Base-by-base conservation (phyloP, 1,140 invertebrate genomes). In the Calliphora vicina region DNA sequence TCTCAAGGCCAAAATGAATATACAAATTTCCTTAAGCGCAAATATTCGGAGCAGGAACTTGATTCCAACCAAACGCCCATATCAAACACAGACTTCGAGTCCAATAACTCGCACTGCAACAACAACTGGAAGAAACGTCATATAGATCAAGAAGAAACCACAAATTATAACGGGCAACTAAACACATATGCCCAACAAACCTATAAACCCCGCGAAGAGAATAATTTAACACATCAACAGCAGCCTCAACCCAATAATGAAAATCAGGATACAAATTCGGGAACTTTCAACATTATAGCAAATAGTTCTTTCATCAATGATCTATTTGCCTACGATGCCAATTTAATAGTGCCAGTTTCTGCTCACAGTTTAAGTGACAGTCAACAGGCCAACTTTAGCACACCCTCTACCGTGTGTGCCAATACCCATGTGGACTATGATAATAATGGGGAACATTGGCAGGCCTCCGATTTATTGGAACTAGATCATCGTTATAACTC, bases 401-500 rank as follows among this genome's bases (percentile, higher is more conserved):
- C 84, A 84, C 80, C 82, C 2, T 72, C 83, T 0, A 82, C 82
- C 9, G 57, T 84, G 10, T 78, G 73, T 50, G 76, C 78, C 13
- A 82, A 67, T 78, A 67, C 43, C 42, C 81, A 20, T 25, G 61
- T 74, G 29, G 81, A 82, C 45, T 82, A 84, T 13, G 84, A 81
- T n/a, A 82, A 82, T 17, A 86, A 86, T 27, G 84, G 76, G 9
- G 84, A 82, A 13, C 85, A 86, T 27, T 90, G 89, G 89, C 88
- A 89, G 80, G 80, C 86, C 27, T 85, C 87, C 0, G 89, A 90
- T 74, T 82, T 90, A 9, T 85, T 90, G 0, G 89, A 90, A 73
- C 85, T 90, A 26, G 89, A 90, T 82, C 89, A 90, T 85, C 88
- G 89, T 23, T 90, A 90, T 67, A 90, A 90, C 78, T 90, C 89